Percentiles rank a stretch among this genome's conserved stretches.
Evolutionary conservation across 2,113 vertebrate genomes (phyloP).

Genomic region (Hyla sarda): DNA sequence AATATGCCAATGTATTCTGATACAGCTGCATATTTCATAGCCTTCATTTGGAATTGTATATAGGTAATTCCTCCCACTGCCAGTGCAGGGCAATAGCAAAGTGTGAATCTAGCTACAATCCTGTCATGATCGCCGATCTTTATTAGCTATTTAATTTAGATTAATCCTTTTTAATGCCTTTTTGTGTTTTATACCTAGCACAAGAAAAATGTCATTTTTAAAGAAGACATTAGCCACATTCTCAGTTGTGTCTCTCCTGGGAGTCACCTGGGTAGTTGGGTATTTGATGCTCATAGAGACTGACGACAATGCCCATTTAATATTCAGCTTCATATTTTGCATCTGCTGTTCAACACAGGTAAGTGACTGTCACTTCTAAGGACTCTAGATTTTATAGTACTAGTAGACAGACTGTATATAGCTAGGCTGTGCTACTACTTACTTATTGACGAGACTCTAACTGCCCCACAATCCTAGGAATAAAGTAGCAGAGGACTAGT

Average conservation of each 20-base stretch:
- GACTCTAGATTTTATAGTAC: not conserved
- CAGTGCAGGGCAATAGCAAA: too few relatives aligned
- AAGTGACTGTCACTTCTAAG: not conserved
- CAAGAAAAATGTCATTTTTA: not conserved
- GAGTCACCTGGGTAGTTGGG: not conserved
- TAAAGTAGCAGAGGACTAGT: not conserved
- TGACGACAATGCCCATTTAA: conserved; percentile 24
- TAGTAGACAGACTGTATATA: not conserved
- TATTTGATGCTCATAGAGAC: conserved; percentile 50
- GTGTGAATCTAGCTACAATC: too few relatives aligned
- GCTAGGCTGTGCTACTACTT: not conserved
- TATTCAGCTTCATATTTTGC: conserved; percentile 33
- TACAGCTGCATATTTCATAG: too few relatives aligned
- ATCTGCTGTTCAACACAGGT: conserved; percentile 27
- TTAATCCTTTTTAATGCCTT: not conserved
- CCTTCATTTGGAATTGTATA: too few relatives aligned
- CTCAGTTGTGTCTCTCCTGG: conserved; percentile 3
- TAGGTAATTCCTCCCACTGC: too few relatives aligned
- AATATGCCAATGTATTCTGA: too few relatives aligned
- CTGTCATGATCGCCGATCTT: too few relatives aligned
- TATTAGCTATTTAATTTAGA: too few relatives aligned
- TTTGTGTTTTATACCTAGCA: not conserved
- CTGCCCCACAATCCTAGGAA: not conserved
- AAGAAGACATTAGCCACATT: not conserved
- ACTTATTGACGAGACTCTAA: too few relatives aligned